Base-by-base conservation (phyloP, 2,797 vertebrate species). In the Darevskia mixta region DNA sequence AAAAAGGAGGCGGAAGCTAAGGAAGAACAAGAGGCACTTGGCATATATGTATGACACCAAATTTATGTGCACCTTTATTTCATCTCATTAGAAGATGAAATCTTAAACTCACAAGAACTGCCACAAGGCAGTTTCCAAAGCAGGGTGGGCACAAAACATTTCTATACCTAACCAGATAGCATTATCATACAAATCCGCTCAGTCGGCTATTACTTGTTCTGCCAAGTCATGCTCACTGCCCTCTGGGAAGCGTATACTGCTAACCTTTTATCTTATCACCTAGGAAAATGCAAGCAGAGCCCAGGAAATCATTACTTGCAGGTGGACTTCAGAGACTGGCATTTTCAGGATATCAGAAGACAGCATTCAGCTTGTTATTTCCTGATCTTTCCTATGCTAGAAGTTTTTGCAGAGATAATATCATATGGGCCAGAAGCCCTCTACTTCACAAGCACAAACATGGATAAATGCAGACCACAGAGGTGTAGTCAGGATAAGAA, bases 41-140 rank as follows among this genome's bases (percentile, higher is more conserved):
- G 90, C 86, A 90, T 43, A 67, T 83, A 92, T 73, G 61, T 85
- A 32, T 79, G 35, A 88, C 89, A 71, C 43, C 80, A 82, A 49
- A 89, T 90, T 91, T 89, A 82, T 66, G 82, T 23, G 1, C 18
- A 79, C 1, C 32, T 87, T 91, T 82, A 81, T 87, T 75, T 81
- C 49, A 29, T 77, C 85, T 93, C 11, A 81, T 66, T 81, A 91
- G 76, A 82, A 88, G 90, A 91, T 90, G 77, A 84, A 88, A 8
- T 29, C 5, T 15, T 81, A 82, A 2, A 83, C 85, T 87, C 83
- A 27, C 84, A 91, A 86, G 69, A 91, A 73, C 17, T 85, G 3
- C 66, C 66, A 67, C 66, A 67, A 23, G 66, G 66, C 66, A 27
- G 23, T 20, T 67, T 67, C 20, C 66, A 67, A 67, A 23, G 66